Conservation (phyloP, 1,140 invertebrate species). For the Phymastichus coffea region DNA sequence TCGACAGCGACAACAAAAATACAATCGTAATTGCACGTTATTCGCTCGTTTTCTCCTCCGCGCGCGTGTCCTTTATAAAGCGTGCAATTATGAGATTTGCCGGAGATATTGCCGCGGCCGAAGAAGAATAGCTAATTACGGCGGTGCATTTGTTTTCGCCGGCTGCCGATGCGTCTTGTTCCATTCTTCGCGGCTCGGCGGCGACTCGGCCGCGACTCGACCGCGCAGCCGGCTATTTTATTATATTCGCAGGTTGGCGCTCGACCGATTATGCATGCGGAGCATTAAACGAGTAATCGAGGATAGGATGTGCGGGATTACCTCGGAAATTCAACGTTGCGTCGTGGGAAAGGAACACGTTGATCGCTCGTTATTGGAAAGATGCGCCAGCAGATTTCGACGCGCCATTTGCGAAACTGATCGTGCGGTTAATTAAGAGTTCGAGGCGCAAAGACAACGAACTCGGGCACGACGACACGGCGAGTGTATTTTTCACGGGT, state of each 20-base stretch:
- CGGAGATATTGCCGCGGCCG: too few species aligned
- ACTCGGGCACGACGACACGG: not conserved
- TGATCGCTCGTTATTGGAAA: not conserved
- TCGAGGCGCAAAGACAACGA: not conserved
- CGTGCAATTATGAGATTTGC: too few species aligned
- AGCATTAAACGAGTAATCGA: not conserved
- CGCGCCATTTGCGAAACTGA: not conserved
- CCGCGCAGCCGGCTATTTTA: too few species aligned
- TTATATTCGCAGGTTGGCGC: slow-evolving; percentile 18
- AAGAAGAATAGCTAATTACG: too few species aligned
- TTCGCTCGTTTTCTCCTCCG: too few species aligned
- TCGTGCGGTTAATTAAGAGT: not conserved
- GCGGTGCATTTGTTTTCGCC: too few species aligned
- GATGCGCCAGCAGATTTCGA: not conserved
- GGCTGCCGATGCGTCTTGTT: too few species aligned
- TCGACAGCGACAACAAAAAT: too few species aligned
- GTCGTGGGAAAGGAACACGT: not conserved
- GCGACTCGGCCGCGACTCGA: too few species aligned
- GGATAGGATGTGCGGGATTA: not conserved
- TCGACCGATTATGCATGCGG: slow-evolving; percentile 7
- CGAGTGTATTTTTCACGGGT: not conserved
- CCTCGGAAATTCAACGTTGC: not conserved
- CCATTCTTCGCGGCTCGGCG: too few species aligned
- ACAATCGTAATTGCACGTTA: too few species aligned
- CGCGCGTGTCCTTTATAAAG: too few species aligned